Base-by-base conservation (phyloP, 1,140 invertebrate species). In the Drosophila repletoides region DNA sequence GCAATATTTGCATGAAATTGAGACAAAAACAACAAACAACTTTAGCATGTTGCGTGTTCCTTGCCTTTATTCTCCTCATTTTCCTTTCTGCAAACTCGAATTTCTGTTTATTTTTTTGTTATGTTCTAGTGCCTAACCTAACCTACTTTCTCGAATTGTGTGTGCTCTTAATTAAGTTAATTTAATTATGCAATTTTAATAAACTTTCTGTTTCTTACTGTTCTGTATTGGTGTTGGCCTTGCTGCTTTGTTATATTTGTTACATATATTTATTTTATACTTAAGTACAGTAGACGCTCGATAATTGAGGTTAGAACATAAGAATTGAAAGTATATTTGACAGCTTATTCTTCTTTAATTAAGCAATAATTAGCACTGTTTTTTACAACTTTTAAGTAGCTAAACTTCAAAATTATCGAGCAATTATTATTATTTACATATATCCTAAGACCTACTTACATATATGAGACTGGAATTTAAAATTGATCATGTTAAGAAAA, bases 211-310 rank as follows among this genome's bases (percentile, higher is more conserved):
- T 34, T 55, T 34, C 3, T 33, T 48, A 21, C 22, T 15, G 1
- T 31, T 17, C 2, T 41, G 7, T 19, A 33, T 49, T 60, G 71
- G 53, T 59, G 33, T 67, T 66, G 60, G 51, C 34, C 29, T 58
- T 22, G 43, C 29, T 53, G 15, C n/a, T 55, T 17, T 52, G 5
- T 40, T 34, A 10, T 10, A 49, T 29, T 12, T 48, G 22, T n/a
- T 21, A 10, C 10, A n/a, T 22, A 14, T 3, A 41, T 21, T 41
- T 41, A n/a, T 10, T n/a, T n/a, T 5, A 33, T 33, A 4, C 17
- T 36, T 1, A 36, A 36, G 14, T 33, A 6, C 24, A 26, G n/a
- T n/a, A n/a, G n/a, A n/a, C n/a, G n/a, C n/a, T n/a, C n/a, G n/a
- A n/a, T n/a, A n/a, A n/a, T n/a, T n/a, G n/a, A n/a, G n/a, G n/a